These are phyloP conservation scores for Podabrus alpinus DNA, from an alignment of 2,888 invertebrate genomes.

Conservation along the genomic window DNA sequence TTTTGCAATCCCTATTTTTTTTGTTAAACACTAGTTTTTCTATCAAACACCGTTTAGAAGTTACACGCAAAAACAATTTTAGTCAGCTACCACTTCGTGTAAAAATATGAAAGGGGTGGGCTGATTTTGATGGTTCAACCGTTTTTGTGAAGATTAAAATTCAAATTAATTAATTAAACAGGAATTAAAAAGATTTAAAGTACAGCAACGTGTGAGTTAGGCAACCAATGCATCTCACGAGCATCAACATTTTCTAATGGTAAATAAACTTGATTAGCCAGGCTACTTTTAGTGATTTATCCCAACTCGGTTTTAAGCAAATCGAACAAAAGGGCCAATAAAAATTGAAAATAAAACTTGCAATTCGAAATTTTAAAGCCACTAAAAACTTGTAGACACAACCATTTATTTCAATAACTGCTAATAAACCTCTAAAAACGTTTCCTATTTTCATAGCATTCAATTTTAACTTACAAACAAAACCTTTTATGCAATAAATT, in stretches of 20 bases:
- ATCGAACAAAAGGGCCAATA: not conserved
- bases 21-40: too few relatives aligned
- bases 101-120: too few relatives aligned
- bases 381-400: not conserved
- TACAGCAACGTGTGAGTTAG: not conserved
- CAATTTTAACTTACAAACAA: slow-evolving; percentile 8
- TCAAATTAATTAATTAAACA: too few relatives aligned
- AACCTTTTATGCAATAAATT: slow-evolving; percentile 18
- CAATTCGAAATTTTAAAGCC: not conserved
- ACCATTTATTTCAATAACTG: not conserved
- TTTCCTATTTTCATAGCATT: not conserved
- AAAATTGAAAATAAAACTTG: not conserved
- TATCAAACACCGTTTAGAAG: too few relatives aligned
- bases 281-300: not conserved
- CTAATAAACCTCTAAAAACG: not conserved
- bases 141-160: too few relatives aligned
- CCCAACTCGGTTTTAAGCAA: not conserved
- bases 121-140: too few relatives aligned
- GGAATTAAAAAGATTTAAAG: too few relatives aligned
- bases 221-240: not conserved
- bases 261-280: not conserved
- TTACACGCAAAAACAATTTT: too few relatives aligned
- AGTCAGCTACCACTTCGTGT: too few relatives aligned
- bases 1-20: too few relatives aligned
- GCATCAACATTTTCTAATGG: too few relatives aligned